Evolutionary conservation across 1,140 invertebrate genomes (phyloP).

Genomic region (Choristoneura fumiferana): DNA sequence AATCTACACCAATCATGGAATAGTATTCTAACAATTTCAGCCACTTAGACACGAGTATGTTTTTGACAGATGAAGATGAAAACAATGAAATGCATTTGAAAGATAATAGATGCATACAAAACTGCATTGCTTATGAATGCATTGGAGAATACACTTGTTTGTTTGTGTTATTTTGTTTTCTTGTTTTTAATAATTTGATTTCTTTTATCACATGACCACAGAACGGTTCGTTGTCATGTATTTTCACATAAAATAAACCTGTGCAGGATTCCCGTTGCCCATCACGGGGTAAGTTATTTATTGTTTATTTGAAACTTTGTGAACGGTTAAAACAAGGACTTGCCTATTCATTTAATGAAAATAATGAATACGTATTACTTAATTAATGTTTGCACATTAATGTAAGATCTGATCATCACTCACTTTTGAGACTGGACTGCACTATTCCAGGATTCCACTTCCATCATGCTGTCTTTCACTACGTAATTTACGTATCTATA

Average conservation of each 20-base stretch:
- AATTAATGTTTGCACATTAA: not conserved
- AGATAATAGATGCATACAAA: conserved; percentile 14
- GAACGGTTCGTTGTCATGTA: conserved; percentile 1
- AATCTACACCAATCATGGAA: not conserved
- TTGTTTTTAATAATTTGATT: not conserved
- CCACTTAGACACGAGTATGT: not conserved
- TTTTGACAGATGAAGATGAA: not conserved
- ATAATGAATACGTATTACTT: conserved; percentile 8
- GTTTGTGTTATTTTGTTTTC: conserved; percentile 7
- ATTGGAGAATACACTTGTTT: conserved; percentile 15
- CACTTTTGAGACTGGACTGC: not conserved
- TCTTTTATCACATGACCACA: conserved; percentile 3
- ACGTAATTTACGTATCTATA: too few species aligned
- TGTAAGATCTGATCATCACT: conserved; percentile 1
- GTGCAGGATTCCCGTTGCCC: conserved; percentile 6
- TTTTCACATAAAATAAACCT: conserved; percentile 1
- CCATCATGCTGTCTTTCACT: too few species aligned
- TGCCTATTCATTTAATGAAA: conserved; percentile 3
- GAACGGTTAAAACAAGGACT: conserved; percentile 17
- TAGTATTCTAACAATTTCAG: too few species aligned
- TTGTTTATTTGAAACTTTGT: conserved; percentile 19
- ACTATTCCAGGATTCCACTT: too few species aligned
- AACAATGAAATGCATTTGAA: conserved; percentile 9
- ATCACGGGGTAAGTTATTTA: conserved; percentile 13
- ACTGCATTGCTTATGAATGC: conserved; percentile 10